Evolutionary conservation across 1,140 invertebrate genomes (phyloP), one percentile per base, ranked within the genome.

Genomic region (Caenorhabditis tropicalis): DNA sequence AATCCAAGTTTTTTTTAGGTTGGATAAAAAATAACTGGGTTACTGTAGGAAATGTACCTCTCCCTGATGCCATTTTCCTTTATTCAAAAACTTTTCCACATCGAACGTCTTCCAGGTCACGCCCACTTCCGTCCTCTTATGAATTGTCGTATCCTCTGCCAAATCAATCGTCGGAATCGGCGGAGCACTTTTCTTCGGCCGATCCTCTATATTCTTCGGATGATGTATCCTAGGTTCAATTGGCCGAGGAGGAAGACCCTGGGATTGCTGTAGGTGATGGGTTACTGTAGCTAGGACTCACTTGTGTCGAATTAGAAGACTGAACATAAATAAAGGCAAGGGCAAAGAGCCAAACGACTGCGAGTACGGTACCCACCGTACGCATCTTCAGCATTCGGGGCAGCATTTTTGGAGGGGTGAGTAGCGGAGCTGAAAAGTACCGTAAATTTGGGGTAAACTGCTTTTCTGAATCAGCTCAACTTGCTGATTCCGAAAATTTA

Each of bases 61-160:
- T 58, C 84, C 79, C 29, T 82, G 53, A 58, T 88, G 88, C 56
- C 90, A 58, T 51, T 74, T 79, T 21, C 89, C 89, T 43, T 86
- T 87, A 16, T 29, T 86, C 74, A 91, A 82, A 81, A 89, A 90
- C 39, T 46, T 79, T 36, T 88, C 86, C 1, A 46, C 53, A 65
- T 90, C 85, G 53, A 91, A 90, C n/a, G 86, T 49, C 15, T 70
- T 19, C 89, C 90, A 90, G 12, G 86, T 39, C 9, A 89, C 79
- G 7, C 27, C 43, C 5, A 19, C 33, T 16, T 49, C 53, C 39
- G 74, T 51, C 53, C 85, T 86, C 56, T 79, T 56, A 58, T 87
- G 81, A 31, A 88, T 56, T 0, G 88, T 81, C 0, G 82, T 60
- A 36, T 88, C 82, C 15, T 81, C 65, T 39, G 87, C 29, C 56